Evolutionary conservation across 2,113 vertebrate species (phyloP), one percentile per base, ranked within the genome.

Genomic region (Neogale vison): DNA sequence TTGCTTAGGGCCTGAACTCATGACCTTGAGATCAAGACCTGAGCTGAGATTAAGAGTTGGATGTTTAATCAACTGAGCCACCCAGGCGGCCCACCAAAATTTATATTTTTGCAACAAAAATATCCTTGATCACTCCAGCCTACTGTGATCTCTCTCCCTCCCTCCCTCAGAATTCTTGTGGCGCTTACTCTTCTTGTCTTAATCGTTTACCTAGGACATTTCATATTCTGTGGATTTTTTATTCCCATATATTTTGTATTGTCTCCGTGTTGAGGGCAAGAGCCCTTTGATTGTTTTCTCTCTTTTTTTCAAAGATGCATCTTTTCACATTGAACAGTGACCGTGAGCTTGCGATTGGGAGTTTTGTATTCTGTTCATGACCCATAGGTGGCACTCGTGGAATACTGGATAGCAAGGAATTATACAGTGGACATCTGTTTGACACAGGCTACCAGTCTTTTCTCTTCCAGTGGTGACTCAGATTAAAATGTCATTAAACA

Each of bases 321-420:
- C 31, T 85, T 92, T 88, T 93, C 36, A 84, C 29, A 65, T 45
- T 93, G 17, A 86, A 52, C 17, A 69, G 65, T 92, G 20, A 57
- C n/a, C 59, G 1, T 85, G 26, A 89, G 42, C 42, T 71, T 34
- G 23, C 34, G 81, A 52, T 83, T 89, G 39, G 52, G 52, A 76
- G 1, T 71, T 72, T 89, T 93, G 42, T 97, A 14, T 55, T 95
- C 63, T 95, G 31, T 34, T 57, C 71, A 52, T 65, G 95, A 39
- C 93, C 90, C 39, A 34, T 76, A 95, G 94, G 63, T 95, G 93
- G 96, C 87, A 80, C 47, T 52, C 55, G 4, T 8, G 80, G 67
- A 57, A 17, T 57, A 34, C 39, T n/a, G 39, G 52, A 90, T 17
- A 91, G 42, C 50, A 55, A 85, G 36, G 26, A 80, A 31, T 52